These are phyloP conservation scores for Stenchaetothrips biformis DNA, from an alignment of 2,888 invertebrate species.

Conservation along the genomic window DNA sequence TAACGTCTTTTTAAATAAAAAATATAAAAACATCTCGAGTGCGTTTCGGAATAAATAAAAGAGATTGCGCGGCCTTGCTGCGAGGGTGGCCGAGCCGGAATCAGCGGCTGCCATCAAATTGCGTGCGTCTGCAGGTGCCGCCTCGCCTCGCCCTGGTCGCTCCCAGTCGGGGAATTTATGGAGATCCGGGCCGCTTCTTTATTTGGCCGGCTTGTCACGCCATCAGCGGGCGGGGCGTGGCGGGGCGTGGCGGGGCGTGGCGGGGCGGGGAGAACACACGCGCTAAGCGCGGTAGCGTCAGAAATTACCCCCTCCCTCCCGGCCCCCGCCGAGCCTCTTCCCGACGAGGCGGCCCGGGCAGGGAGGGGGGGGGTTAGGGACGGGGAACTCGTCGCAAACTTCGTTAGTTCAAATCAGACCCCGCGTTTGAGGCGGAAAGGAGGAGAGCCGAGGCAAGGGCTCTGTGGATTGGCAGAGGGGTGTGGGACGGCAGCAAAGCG, in stretches of 20 bases:
- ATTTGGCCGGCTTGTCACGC: constrained; percentile 6
- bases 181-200: not conserved
- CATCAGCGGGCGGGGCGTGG: not conserved
- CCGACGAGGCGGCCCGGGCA: not conserved
- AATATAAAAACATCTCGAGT: no score
- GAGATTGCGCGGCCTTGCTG: no score
- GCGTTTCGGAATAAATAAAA: no score
- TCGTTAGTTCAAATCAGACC: constrained; percentile 24
- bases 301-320: not conserved
- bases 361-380: not conserved
- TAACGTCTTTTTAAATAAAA: not conserved
- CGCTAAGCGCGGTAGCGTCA: not conserved
- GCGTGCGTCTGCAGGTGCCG: no score
- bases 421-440: constrained; percentile 2
- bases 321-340: no score
- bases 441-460: not conserved
- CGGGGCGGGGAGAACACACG: not conserved
- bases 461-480: not conserved
- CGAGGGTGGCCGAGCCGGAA: no score
- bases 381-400: constrained; percentile 19
- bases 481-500: not conserved
- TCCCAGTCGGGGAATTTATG: not conserved
- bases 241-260: not conserved
- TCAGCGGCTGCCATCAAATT: no score
- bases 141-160: no score